phyloP scores from a whole-genome alignment of 30 jellyfish, hydroid and myxozoan species.

The Catostylus mosaicus region DNA sequence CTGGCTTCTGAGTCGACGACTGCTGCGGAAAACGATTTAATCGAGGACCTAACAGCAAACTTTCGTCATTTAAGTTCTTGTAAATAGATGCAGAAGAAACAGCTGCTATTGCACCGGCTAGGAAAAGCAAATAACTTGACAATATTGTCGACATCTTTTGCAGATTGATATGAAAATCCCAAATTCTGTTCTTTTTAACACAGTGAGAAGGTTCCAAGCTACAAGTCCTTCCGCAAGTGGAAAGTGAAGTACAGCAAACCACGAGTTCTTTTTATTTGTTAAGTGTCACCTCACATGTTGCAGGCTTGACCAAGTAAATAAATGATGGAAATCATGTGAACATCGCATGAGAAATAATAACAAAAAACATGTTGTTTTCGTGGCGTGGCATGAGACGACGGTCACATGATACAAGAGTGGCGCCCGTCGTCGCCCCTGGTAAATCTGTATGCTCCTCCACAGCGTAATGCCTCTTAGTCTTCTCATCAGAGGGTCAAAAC shows the following conservation, averaged over 20 bases:
- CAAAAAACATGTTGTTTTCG: too few relatives aligned
- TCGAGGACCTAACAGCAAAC: background rate
- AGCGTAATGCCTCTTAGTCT: background rate
- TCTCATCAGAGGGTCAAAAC: background rate
- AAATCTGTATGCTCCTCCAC: too few relatives aligned
- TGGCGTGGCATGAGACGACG: background rate
- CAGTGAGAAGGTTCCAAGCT: background rate
- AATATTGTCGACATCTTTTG: background rate
- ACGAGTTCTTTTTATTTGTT: background rate
- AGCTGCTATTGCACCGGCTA: background rate
- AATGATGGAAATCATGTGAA: constrained; percentile 12
- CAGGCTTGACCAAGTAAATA: background rate
- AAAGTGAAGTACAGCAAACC: too few relatives aligned
- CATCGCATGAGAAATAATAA: background rate
- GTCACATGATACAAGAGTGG: background rate
- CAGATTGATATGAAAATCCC: too few relatives aligned
- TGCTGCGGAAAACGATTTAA: constrained; percentile 27
- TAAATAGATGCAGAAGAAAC: constrained; percentile 7
- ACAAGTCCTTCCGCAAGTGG: background rate
- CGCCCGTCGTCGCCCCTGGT: too few relatives aligned
- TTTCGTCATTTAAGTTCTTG: background rate
- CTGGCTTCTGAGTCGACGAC: constrained; percentile 15
- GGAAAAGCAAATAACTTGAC: background rate
- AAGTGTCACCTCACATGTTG: too few relatives aligned
- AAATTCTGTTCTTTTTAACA: too few relatives aligned